Conservation (phyloP, 2,888 invertebrate species). For the Ferdinandea cuprea region DNA sequence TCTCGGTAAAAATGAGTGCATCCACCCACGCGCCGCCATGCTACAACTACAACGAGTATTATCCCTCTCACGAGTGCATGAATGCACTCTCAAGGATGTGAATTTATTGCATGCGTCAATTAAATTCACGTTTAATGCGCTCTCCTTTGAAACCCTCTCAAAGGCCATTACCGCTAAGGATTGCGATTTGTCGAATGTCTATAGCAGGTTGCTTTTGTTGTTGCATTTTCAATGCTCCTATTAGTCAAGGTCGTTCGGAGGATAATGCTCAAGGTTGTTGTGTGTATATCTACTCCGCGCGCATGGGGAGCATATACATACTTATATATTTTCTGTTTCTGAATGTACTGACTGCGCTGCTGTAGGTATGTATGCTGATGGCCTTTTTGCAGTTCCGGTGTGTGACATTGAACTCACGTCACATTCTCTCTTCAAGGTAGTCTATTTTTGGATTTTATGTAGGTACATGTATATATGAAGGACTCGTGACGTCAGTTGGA, state of each 20-base stretch:
- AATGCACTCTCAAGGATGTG: slow-evolving; percentile 65
- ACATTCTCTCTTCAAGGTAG: slow-evolving; percentile 61
- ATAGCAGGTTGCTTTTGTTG: neutral
- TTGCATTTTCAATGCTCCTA: slow-evolving; percentile 48
- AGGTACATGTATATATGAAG: too few species aligned
- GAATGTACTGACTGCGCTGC: slow-evolving; percentile 14
- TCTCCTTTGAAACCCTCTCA: slow-evolving; percentile 49
- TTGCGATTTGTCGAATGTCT: slow-evolving; percentile 20
- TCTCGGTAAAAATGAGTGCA: slow-evolving; percentile 5
- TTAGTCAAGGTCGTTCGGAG: slow-evolving; percentile 68
- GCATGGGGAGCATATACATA: too few species aligned
- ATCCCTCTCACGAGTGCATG: slow-evolving; percentile 35
- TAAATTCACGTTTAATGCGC: slow-evolving; percentile 33
- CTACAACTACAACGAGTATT: neutral
- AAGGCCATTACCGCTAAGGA: slow-evolving; percentile 69
- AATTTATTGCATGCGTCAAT: slow-evolving; percentile 68
- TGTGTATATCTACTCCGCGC: slow-evolving; percentile 27
- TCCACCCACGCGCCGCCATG: slow-evolving; percentile 35
- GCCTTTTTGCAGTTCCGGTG: slow-evolving; percentile 69
- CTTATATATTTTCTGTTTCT: slow-evolving; percentile 22
- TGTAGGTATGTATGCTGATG: slow-evolving; percentile 30
- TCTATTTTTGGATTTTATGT: slow-evolving; percentile 66
- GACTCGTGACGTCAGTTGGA: slow-evolving; percentile 63
- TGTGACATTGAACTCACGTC: slow-evolving; percentile 73
- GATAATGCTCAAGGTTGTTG: slow-evolving; percentile 62